phyloP scores from a whole-genome alignment of 2,113 vertebrate species.

The Capricornis sumatraensis region DNA sequence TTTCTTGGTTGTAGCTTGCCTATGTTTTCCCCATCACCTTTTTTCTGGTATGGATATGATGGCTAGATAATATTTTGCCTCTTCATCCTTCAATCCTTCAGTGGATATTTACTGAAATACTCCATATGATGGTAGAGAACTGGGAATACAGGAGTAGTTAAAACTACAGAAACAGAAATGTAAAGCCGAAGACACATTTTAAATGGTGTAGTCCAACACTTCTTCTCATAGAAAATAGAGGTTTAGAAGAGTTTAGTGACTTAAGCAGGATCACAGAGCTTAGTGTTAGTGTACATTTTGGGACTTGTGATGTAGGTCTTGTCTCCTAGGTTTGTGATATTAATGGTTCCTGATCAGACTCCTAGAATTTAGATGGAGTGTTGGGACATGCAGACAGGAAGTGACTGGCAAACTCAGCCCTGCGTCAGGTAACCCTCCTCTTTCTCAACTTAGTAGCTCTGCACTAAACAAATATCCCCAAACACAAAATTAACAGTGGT shows the following conservation, averaged over 20 bases:
- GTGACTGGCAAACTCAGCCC: background rate
- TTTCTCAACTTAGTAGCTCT: background rate
- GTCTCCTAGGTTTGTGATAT: background rate
- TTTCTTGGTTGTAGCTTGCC: slow-evolving; percentile 25
- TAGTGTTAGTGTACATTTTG: background rate
- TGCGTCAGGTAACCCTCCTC: background rate
- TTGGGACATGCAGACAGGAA: background rate
- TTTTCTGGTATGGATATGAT: slow-evolving; percentile 4
- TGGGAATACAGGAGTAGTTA: background rate
- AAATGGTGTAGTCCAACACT: background rate
- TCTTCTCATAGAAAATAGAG: background rate
- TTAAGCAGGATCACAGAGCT: background rate
- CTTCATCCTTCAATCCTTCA: background rate
- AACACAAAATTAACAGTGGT: background rate
- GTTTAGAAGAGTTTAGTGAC: background rate
- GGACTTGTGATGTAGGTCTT: background rate
- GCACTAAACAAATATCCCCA: background rate
- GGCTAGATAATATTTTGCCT: background rate
- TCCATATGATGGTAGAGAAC: background rate
- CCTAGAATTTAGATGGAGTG: background rate
- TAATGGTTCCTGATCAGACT: background rate
- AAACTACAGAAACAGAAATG: background rate
- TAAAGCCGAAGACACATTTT: background rate
- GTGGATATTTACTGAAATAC: background rate
- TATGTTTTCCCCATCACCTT: background rate